Percentiles rank a stretch among this genome's conserved stretches.
Conservation (phyloP, 2,888 invertebrate species). For the Deroplatys truncata region DNA sequence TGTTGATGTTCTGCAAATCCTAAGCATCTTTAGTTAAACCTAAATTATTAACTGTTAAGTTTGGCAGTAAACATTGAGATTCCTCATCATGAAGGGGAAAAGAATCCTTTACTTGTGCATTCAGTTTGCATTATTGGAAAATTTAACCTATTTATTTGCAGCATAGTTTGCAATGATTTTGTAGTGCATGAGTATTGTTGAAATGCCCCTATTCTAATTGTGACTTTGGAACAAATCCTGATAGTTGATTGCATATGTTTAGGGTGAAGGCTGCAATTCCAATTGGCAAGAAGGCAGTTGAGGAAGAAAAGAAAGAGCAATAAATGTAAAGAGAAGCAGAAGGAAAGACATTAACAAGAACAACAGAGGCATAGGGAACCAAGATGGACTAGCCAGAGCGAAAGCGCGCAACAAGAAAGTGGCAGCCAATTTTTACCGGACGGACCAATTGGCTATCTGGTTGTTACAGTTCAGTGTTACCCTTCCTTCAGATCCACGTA, state of each 20-base stretch:
- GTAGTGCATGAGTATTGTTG: too few species aligned
- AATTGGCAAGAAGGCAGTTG: conserved; percentile 68
- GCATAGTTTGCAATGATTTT: too few species aligned
- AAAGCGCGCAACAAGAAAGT: background rate
- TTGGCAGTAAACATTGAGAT: too few species aligned
- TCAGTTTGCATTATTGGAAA: too few species aligned
- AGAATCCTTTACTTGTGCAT: too few species aligned
- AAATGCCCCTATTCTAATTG: background rate
- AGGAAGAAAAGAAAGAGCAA: conserved; percentile 81
- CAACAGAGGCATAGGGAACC: conserved; percentile 3
- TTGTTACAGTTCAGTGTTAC: background rate
- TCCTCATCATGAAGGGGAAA: too few species aligned
- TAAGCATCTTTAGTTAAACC: too few species aligned
- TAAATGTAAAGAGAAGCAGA: conserved; percentile 45
- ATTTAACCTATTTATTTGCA: too few species aligned
- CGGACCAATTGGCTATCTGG: background rate
- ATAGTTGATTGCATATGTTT: background rate
- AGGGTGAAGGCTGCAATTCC: conserved; percentile 87
- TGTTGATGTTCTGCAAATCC: too few species aligned
- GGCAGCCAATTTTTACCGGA: background rate
- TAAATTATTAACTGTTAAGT: too few species aligned
- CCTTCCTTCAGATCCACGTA: background rate
- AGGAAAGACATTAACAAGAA: background rate
- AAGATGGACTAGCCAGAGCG: background rate
- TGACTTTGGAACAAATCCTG: background rate